Percentiles rank a stretch among this genome's conserved stretches.
phyloP scores from a whole-genome alignment of 2,797 vertebrate species.

The Tenualosa thibaudeaui region DNA sequence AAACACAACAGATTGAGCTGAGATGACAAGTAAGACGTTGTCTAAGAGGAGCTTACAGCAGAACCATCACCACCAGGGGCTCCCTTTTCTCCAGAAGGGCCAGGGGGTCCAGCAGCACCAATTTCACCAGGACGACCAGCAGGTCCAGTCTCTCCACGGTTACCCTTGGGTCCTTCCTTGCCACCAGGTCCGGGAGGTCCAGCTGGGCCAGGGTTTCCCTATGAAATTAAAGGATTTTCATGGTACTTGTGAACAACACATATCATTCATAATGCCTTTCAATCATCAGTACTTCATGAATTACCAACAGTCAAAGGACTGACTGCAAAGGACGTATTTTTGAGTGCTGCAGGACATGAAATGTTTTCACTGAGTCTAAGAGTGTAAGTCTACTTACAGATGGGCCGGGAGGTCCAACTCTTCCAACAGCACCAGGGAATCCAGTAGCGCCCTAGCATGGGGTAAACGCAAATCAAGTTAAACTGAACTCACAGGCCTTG shows the following conservation, averaged over 20 bases:
- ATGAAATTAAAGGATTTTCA: not conserved
- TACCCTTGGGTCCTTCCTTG: slow-evolving; percentile 93
- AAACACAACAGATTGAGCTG: not conserved
- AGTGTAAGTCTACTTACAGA: slow-evolving; percentile 79
- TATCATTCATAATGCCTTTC: no score
- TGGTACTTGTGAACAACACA: not conserved
- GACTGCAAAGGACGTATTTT: no score
- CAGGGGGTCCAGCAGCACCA: slow-evolving; percentile 84
- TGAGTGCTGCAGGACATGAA: no score
- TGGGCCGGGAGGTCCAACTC: slow-evolving; percentile 94
- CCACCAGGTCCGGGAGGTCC: slow-evolving; percentile 85
- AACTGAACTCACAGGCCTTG: not conserved
- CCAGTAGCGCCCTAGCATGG: slow-evolving; percentile 90
- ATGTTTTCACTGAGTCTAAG: not conserved
- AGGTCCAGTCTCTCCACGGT: slow-evolving; percentile 94
- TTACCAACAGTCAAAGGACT: no score
- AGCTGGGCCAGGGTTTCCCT: slow-evolving; percentile 90
- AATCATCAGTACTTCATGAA: no score
- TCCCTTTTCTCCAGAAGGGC: slow-evolving; percentile 89
- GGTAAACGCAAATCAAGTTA: not conserved
- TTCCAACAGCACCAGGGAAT: slow-evolving; percentile 95
- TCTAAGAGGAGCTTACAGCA: slow-evolving; percentile 74
- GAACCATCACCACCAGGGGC: slow-evolving; percentile 84
- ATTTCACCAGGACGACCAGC: slow-evolving; percentile 88
- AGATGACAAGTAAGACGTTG: not conserved